Evolutionary conservation across 2,113 vertebrate species (phyloP).

Genomic region (Anguilla japonica): DNA sequence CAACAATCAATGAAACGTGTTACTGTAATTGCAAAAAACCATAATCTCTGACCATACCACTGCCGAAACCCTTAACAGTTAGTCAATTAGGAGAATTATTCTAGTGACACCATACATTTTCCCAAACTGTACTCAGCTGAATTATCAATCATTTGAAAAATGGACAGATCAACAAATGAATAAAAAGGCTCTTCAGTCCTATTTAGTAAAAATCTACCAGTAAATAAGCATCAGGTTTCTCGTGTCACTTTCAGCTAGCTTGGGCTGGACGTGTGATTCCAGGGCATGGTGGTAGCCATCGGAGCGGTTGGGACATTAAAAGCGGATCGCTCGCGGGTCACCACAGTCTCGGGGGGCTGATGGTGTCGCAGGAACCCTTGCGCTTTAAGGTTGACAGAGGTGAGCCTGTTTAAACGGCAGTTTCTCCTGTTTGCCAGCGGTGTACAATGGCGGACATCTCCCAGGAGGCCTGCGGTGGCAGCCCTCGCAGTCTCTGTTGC

Average conservation of each 20-base stretch:
- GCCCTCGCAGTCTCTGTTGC: not conserved
- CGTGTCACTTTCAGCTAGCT: not conserved
- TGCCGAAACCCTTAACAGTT: constrained; percentile 75
- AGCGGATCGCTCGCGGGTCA: not conserved
- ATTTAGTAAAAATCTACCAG: not conserved
- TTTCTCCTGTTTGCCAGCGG: not conserved
- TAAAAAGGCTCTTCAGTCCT: not conserved
- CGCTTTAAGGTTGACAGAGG: not conserved
- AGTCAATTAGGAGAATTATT: constrained; percentile 75
- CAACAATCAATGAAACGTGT: constrained; percentile 79
- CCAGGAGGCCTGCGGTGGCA: not conserved
- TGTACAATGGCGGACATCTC: not conserved
- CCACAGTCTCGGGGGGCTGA: not conserved
- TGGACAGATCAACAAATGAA: not conserved
- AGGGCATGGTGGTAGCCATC: not conserved
- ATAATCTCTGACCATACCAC: constrained; percentile 73
- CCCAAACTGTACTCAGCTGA: not conserved
- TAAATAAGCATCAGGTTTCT: not conserved
- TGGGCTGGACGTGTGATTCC: not conserved
- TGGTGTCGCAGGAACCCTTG: not conserved
- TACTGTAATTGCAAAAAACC: constrained; percentile 78
- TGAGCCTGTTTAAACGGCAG: not conserved
- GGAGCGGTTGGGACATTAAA: not conserved
- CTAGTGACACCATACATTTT: constrained; percentile 21
- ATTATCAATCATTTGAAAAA: constrained; percentile 7